Evolutionary conservation across 2,888 invertebrate species (phyloP).

Genomic region (Torymus auratus): DNA sequence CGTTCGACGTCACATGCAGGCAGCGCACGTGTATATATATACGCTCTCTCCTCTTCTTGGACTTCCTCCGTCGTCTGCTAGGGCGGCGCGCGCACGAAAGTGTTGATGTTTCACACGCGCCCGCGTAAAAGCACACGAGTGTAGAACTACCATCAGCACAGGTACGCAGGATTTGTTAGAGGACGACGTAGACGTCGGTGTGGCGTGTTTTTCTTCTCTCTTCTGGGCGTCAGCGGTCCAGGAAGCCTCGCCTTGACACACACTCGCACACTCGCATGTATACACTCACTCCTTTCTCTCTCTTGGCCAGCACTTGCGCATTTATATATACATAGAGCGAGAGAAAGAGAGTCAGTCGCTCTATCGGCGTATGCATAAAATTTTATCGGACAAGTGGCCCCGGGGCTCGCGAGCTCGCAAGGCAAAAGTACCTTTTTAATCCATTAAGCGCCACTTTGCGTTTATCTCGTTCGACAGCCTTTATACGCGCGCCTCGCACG

Average conservation of each 20-base stretch:
- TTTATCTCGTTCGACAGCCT: constrained; percentile 26
- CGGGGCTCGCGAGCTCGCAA: neutral
- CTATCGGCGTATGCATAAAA: constrained; percentile 38
- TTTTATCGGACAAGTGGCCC: constrained; percentile 28
- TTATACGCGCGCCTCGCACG: neutral
- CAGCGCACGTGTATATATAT: neutral
- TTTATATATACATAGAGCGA: too few relatives aligned
- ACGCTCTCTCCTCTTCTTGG: neutral
- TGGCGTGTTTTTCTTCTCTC: too few relatives aligned
- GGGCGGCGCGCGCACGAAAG: constrained; percentile 5
- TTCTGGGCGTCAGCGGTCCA: constrained; percentile 9
- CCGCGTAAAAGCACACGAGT: neutral
- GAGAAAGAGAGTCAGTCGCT: too few relatives aligned
- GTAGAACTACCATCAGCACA: too few relatives aligned
- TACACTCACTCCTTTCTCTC: neutral
- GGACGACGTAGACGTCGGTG: too few relatives aligned
- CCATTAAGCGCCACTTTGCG: constrained; percentile 18
- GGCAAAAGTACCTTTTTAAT: constrained; percentile 28
- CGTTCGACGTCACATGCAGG: constrained; percentile 7
- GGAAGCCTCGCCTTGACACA: constrained; percentile 42
- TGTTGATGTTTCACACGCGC: neutral
- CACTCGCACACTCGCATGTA: too few relatives aligned
- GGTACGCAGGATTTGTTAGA: neutral
- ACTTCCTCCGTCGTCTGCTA: constrained; percentile 40
- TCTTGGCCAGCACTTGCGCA: neutral